These are phyloP conservation scores for Psittacula derbiana DNA, from an alignment of 2,797 vertebrate species.

Conservation along the genomic window DNA sequence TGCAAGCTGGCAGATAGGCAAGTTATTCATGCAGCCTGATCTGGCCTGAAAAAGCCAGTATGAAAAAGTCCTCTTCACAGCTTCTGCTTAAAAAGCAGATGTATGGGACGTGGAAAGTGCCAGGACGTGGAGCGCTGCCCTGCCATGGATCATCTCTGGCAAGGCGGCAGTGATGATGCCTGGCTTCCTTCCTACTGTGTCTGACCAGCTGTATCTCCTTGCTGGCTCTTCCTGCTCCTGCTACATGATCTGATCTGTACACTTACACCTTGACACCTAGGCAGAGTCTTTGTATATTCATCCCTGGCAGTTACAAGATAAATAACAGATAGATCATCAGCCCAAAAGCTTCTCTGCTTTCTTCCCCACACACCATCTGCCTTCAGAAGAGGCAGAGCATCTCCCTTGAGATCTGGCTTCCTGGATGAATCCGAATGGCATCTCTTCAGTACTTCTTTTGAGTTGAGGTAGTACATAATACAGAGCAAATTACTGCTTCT, in stretches of 20 bases:
- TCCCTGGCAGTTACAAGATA: neutral
- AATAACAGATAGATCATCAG: neutral
- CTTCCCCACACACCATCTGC: neutral
- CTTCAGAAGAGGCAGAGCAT: neutral
- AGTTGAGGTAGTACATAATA: neutral
- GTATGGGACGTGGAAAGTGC: neutral
- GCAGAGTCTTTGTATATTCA: neutral
- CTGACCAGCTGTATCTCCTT: neutral
- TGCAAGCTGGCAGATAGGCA: neutral
- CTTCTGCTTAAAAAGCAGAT: neutral
- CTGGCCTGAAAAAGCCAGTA: neutral
- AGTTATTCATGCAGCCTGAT: neutral
- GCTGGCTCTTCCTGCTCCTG: neutral
- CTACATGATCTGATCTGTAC: neutral
- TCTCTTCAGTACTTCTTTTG: neutral
- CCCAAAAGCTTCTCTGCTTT: neutral
- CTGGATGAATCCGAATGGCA: neutral
- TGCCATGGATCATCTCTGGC: neutral
- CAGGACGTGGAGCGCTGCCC: neutral
- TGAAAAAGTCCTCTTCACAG: neutral
- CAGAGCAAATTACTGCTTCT: slow-evolving; percentile 31
- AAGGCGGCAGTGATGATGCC: rapidly evolving
- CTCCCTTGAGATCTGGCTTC: neutral
- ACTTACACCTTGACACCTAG: neutral
- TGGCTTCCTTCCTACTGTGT: rapidly evolving